phyloP scores from a whole-genome alignment of 2,113 vertebrate genomes.

The Globicephala melas region DNA sequence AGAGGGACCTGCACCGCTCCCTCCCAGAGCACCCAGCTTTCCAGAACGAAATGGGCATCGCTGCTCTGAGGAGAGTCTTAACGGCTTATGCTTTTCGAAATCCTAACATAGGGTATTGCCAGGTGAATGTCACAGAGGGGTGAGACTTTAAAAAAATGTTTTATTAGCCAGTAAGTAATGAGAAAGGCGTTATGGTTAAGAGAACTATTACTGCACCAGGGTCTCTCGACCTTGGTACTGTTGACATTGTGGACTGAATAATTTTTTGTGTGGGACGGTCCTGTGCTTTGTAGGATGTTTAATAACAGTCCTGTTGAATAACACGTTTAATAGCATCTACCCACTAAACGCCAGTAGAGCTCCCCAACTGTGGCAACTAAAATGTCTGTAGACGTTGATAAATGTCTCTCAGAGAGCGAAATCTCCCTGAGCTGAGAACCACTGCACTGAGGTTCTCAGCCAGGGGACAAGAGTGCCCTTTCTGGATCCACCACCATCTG shows the following conservation, averaged over 20 bases:
- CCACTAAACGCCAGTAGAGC: neutral
- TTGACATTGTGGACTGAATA: neutral
- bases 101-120: slow-evolving; percentile 98
- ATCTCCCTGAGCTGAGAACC: neutral
- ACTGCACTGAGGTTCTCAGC: neutral
- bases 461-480: no score
- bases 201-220: neutral
- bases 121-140: slow-evolving; percentile 83
- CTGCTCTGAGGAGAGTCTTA: slow-evolving; percentile 94
- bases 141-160: neutral
- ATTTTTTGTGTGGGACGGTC: neutral
- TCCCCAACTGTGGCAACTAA: neutral
- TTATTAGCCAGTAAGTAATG: neutral
- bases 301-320: neutral
- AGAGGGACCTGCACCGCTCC: slow-evolving; percentile 97
- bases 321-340: neutral
- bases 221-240: neutral
- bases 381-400: neutral
- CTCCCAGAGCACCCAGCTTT: slow-evolving; percentile 98
- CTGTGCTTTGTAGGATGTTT: neutral
- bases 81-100: slow-evolving; percentile 98
- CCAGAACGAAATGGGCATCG: slow-evolving; percentile 99
- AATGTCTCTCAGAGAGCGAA: rapidly evolving
- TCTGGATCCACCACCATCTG: neutral
- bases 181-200: neutral